phyloP scores from a whole-genome alignment of 2,113 vertebrate genomes.

The Pardalotus punctatus region DNA sequence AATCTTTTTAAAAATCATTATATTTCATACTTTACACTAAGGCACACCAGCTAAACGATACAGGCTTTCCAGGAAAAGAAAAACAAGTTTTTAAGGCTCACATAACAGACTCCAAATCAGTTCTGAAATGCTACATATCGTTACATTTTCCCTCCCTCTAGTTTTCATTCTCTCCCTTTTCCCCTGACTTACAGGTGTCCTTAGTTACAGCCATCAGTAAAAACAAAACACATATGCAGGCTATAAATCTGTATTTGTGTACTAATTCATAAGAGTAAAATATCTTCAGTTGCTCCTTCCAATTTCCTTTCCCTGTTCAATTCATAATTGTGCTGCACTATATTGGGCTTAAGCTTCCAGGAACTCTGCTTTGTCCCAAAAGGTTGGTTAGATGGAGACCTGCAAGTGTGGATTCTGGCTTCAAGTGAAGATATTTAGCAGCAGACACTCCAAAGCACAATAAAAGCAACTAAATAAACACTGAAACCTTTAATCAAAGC shows the following conservation, averaged over 20 bases:
- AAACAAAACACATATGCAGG: conserved; percentile 74
- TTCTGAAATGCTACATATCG: conserved; percentile 51
- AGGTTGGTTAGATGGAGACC: conserved; percentile 28
- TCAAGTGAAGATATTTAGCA: conserved; percentile 19
- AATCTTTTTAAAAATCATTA: conserved; percentile 57
- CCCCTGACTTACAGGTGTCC: conserved; percentile 75
- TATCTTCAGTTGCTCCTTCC: conserved; percentile 63
- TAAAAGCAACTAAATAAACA: not conserved
- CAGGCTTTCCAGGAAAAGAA: conserved; percentile 56
- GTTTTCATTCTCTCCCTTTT: conserved; percentile 67
- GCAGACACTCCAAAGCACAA: not conserved
- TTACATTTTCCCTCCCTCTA: conserved; percentile 55
- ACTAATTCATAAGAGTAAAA: conserved; percentile 74
- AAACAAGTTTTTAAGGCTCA: conserved; percentile 39
- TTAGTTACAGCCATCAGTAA: conserved; percentile 73
- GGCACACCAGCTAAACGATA: conserved; percentile 57
- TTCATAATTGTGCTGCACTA: not conserved
- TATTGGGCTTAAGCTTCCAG: conserved; percentile 32
- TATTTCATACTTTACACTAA: conserved; percentile 59
- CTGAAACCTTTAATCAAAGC: not conserved
- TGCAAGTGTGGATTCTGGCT: conserved; percentile 20
- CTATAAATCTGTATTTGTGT: conserved; percentile 73
- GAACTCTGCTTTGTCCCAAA: conserved; percentile 27
- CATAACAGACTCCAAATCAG: conserved; percentile 27
- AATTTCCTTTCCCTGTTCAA: conserved; percentile 64